Evolutionary conservation across 2,888 invertebrate species (phyloP).

Genomic region (Onthophagus sagittarius): DNA sequence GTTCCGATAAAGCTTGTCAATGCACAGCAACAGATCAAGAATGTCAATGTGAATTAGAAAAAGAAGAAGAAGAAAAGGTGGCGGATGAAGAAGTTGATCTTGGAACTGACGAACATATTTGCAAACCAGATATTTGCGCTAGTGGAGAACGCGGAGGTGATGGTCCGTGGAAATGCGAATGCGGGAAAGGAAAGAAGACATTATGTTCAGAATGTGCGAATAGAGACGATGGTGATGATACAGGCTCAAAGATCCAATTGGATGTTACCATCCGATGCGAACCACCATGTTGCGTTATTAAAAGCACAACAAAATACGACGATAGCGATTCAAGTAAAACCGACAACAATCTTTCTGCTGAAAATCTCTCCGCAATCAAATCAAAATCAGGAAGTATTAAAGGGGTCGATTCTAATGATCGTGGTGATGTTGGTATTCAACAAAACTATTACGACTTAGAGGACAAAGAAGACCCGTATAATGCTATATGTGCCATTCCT

Average conservation of each 20-base stretch:
- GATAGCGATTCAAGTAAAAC: slow-evolving; percentile 1
- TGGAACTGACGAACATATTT: neutral
- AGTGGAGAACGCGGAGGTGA: neutral
- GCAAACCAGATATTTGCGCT: neutral
- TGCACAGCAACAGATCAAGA: slow-evolving; percentile 4
- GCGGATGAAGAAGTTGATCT: slow-evolving; percentile 8
- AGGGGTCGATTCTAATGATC: neutral
- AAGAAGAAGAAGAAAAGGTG: slow-evolving; percentile 4
- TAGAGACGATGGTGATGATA: neutral
- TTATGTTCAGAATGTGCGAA: neutral
- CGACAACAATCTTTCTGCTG: neutral
- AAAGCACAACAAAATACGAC: neutral
- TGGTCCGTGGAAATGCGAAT: neutral
- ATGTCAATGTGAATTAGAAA: slow-evolving; percentile 7
- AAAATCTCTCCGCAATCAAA: neutral
- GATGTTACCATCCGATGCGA: neutral
- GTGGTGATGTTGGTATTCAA: neutral
- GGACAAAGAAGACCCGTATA: neutral
- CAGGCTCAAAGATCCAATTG: neutral
- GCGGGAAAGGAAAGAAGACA: neutral
- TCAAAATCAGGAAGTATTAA: neutral
- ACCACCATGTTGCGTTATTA: neutral
- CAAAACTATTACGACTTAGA: neutral
- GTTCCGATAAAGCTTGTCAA: neutral
- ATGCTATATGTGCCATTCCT: neutral